phyloP scores from a whole-genome alignment of 2,888 invertebrate genomes.

The Cenopis cana region DNA sequence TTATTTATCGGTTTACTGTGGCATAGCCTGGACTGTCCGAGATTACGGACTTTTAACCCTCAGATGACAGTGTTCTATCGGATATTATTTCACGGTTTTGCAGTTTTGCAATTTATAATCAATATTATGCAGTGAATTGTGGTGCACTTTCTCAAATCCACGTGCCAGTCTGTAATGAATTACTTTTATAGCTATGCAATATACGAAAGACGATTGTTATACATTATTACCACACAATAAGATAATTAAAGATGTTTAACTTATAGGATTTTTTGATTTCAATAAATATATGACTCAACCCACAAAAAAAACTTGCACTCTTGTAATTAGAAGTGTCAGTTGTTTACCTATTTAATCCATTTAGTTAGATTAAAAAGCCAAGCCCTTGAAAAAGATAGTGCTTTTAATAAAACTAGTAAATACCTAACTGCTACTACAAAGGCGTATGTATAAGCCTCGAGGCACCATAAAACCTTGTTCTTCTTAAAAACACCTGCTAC shows the following conservation, averaged over 20 bases:
- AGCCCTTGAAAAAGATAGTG: conserved; percentile 2
- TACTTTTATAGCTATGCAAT: too few species aligned
- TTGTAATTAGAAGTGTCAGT: neutral
- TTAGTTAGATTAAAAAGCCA: neutral
- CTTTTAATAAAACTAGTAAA: conserved; percentile 22
- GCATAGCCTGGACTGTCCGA: conserved; percentile 24
- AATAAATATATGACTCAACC: too few species aligned
- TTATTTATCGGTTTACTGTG: neutral
- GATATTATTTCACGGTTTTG: conserved; percentile 56
- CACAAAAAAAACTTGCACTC: neutral
- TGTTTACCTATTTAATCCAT: neutral
- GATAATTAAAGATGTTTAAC: too few species aligned
- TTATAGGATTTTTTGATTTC: too few species aligned
- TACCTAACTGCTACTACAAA: neutral
- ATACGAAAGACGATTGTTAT: too few species aligned
- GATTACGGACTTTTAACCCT: conserved; percentile 48
- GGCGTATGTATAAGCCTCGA: neutral
- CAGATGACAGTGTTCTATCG: conserved; percentile 59
- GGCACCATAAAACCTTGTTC: neutral
- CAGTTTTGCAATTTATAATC: conserved; percentile 50
- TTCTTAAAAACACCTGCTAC: conserved; percentile 2
- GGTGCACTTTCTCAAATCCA: conserved; percentile 28
- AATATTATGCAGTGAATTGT: conserved; percentile 57
- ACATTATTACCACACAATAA: too few species aligned
- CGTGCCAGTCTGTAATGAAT: neutral